Evolutionary conservation across 2,113 vertebrate genomes (phyloP), one percentile per base, ranked within the genome.

Genomic region (Ammodytes marinus): DNA sequence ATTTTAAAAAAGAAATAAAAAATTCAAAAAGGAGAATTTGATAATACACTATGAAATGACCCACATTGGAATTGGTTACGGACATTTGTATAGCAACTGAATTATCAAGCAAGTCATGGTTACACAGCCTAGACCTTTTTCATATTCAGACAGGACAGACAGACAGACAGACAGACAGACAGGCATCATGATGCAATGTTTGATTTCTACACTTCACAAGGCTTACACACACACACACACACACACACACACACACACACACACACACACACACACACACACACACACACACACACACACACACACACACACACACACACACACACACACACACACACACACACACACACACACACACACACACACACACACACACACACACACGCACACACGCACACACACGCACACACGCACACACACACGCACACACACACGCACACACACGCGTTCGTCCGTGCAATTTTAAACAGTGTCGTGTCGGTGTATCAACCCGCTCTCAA

Each of bases 401-500:
- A 27, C 27, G n/a, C n/a, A n/a, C n/a, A n/a, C n/a, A n/a, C n/a
- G n/a, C n/a, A n/a, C n/a, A n/a, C n/a, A n/a, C n/a, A n/a, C n/a
- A n/a, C n/a, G n/a, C n/a, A n/a, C n/a, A n/a, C n/a, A n/a, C n/a
- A n/a, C n/a, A n/a, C n/a, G n/a, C n/a, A n/a, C n/a, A n/a, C n/a
- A n/a, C n/a, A n/a, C n/a, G n/a, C n/a, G n/a, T n/a, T n/a, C n/a
- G 81, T 74, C 19, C 66, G 73, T 80, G 79, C 90, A 88, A 93
- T 92, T 91, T 89, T 92, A 89, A 93, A 86, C 89, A 85, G 89
- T 79, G 91, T 89, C 80, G 78, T 86, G 89, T 84, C 86, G 46
- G 88, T 74, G 86, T 89, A 93, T 92, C 92, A 88, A 67, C 90
- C 82, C 15, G 89, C n/a, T 64, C 88, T 89, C n/a, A 91, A 92